Evolutionary conservation across 1,140 invertebrate genomes (phyloP).

Genomic region (Pomacea maculata): DNA sequence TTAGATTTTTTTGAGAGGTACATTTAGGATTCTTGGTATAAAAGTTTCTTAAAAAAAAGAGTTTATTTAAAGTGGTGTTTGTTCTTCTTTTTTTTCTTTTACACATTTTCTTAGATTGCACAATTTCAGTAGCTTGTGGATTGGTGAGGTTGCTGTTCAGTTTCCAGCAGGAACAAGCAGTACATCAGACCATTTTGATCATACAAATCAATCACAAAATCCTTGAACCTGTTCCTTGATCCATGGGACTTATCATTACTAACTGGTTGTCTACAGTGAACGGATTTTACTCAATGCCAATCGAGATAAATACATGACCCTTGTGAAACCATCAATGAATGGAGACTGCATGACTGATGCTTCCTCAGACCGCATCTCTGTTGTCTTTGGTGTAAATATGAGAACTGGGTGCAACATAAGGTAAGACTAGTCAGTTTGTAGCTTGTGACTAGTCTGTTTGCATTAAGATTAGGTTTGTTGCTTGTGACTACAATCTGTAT

Average conservation of each 20-base stretch:
- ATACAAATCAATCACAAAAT: too few relatives aligned
- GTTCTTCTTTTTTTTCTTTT: background rate
- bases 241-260: too few relatives aligned
- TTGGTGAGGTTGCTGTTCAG: too few relatives aligned
- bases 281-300: conserved; percentile 28
- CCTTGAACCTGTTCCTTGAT: too few relatives aligned
- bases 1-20: background rate
- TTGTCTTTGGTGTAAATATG: conserved; percentile 53
- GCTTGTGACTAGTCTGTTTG: too few relatives aligned
- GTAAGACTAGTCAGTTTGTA: conserved; percentile 32
- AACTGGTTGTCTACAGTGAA: conserved; percentile 15
- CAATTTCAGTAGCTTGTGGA: too few relatives aligned
- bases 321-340: conserved; percentile 36
- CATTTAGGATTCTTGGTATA: background rate
- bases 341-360: conserved; percentile 44
- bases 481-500: too few relatives aligned
- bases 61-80: background rate
- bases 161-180: too few relatives aligned
- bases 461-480: conserved; percentile 26
- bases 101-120: too few relatives aligned
- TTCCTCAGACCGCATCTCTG: conserved; percentile 35
- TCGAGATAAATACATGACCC: conserved; percentile 37
- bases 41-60: too few relatives aligned
- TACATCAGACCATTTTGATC: too few relatives aligned
- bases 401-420: conserved; percentile 52